Evolutionary conservation across 1,140 invertebrate species (phyloP).

Genomic region (Temnothorax longispinosus): DNA sequence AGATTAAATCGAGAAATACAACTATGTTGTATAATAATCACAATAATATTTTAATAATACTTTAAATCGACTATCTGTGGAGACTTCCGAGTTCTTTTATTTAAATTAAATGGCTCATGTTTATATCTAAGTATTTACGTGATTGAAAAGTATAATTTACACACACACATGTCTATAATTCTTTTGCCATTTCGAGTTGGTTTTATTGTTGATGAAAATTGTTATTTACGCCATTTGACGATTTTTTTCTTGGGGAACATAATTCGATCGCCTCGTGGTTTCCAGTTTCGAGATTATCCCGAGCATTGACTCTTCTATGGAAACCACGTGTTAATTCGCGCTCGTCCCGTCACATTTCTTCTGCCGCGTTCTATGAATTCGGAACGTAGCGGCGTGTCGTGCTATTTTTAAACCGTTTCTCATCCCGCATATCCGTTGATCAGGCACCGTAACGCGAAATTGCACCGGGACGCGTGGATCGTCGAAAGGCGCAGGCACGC

Average conservation of each 20-base stretch:
- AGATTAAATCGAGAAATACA: not conserved
- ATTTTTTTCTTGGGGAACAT: slow-evolving; percentile 10
- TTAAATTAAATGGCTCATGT: not conserved
- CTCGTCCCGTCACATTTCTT: slow-evolving; percentile 20
- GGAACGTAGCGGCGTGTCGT: not conserved
- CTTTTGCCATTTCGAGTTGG: not conserved
- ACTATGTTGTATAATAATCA: not conserved
- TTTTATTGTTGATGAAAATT: slow-evolving; percentile 34
- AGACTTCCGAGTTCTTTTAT: not conserved
- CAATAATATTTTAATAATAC: not conserved
- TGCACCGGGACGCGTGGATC: not conserved
- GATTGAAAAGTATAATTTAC: not conserved
- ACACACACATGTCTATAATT: not conserved
- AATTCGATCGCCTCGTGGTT: not conserved
- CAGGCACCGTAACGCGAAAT: not conserved
- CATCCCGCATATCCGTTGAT: slow-evolving; percentile 11
- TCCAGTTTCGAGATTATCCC: slow-evolving; percentile 9
- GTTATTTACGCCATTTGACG: slow-evolving; percentile 37
- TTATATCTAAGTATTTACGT: not conserved
- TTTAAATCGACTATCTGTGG: not conserved
- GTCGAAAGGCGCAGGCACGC: not conserved
- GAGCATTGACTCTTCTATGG: slow-evolving; percentile 11
- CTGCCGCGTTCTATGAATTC: slow-evolving; percentile 14
- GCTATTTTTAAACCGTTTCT: slow-evolving; percentile 38
- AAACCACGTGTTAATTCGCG: slow-evolving; percentile 24